Percentiles rank a stretch among this genome's conserved stretches.
Evolutionary conservation across 1,140 invertebrate species (phyloP).

Genomic region (Trichonephila inaurata): DNA sequence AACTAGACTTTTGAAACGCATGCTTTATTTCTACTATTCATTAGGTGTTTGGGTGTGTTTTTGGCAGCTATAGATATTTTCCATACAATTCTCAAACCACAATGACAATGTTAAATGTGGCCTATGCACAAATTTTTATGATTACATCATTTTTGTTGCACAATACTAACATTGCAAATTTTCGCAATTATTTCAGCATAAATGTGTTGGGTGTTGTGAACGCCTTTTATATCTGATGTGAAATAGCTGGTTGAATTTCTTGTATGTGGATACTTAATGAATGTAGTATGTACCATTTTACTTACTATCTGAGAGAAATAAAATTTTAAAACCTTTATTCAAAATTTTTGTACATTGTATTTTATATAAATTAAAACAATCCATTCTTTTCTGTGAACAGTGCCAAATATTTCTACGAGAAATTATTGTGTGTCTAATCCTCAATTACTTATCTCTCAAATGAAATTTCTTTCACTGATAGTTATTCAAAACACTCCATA

Average conservation of each 20-base stretch:
- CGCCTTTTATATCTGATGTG: slow-evolving; percentile 65
- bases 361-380: neutral
- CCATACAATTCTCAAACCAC: slow-evolving; percentile 70
- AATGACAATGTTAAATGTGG: slow-evolving; percentile 75
- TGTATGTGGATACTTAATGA: slow-evolving; percentile 45
- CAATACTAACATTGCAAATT: slow-evolving; percentile 68
- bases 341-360: slow-evolving; percentile 42
- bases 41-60: slow-evolving; percentile 71
- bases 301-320: neutral
- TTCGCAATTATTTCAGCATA: slow-evolving; percentile 70
- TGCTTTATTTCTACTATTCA: slow-evolving; percentile 74
- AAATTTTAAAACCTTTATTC: slow-evolving; percentile 15
- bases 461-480: too few species aligned
- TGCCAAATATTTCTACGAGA: neutral
- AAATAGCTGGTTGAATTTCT: slow-evolving; percentile 44
- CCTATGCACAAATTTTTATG: slow-evolving; percentile 75
- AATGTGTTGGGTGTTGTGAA: slow-evolving; percentile 68
- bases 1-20: slow-evolving; percentile 62
- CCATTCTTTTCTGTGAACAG: neutral
- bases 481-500: too few species aligned
- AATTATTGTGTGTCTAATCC: neutral
- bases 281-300: slow-evolving; percentile 56
- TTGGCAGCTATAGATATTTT: slow-evolving; percentile 73
- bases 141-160: slow-evolving; percentile 70
- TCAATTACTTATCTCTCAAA: too few species aligned